Percentiles rank a stretch among this genome's conserved stretches.
Evolutionary conservation across 2,113 vertebrate species (phyloP).

Genomic region (Gnathonemus longibarbis): DNA sequence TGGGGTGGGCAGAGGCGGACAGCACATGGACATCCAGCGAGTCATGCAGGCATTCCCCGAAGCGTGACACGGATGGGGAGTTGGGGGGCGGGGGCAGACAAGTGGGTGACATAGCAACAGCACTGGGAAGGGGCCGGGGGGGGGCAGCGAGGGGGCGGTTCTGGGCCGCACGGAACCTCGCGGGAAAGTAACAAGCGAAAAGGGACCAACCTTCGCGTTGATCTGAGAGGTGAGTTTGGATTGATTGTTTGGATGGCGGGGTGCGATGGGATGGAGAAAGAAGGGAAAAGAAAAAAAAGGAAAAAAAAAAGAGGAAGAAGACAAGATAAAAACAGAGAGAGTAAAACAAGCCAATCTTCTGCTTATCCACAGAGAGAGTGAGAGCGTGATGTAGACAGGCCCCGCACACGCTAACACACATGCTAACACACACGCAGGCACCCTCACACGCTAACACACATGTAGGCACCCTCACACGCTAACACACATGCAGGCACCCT

Average conservation of each 20-base stretch:
- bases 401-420: background rate
- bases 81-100: constrained; percentile 38
- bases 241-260: constrained; percentile 80
- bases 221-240: constrained; percentile 96
- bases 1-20: background rate
- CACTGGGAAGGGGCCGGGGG: constrained; percentile 20
- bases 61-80: background rate
- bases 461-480: too few species aligned
- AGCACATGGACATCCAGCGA: background rate
- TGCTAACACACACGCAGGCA: background rate
- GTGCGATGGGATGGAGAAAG: constrained; percentile 85
- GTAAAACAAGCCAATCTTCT: constrained; percentile 95
- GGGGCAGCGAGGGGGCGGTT: constrained; percentile 57
- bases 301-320: constrained; percentile 85
- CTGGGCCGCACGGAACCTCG: constrained; percentile 70
- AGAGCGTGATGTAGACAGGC: constrained; percentile 30
- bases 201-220: constrained; percentile 99
- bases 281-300: constrained; percentile 69
- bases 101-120: constrained; percentile 8
- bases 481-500: background rate
- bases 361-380: constrained; percentile 74
- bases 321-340: constrained; percentile 96
- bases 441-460: too few species aligned
- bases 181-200: constrained; percentile 76
- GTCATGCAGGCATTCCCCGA: constrained; percentile 49